Evolutionary conservation across 2,888 invertebrate genomes (phyloP).

Genomic region (Acleris laterana): DNA sequence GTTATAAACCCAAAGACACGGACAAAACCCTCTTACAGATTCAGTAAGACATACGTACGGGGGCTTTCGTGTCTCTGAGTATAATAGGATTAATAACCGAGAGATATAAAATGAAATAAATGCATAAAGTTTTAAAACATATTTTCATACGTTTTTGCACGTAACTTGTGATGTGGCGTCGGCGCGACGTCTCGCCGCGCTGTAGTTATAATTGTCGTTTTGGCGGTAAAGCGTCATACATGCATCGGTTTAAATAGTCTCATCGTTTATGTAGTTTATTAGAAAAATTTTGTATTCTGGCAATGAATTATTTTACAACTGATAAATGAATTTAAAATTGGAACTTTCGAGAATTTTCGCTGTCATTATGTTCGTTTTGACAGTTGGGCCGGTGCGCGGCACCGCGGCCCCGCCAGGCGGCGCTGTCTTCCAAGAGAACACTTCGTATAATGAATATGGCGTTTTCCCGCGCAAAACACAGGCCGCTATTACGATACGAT

Average conservation of each 20-base stretch:
- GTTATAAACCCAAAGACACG: slow-evolving; percentile 56
- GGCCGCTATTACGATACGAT: slow-evolving; percentile 59
- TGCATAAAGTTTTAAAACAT: slow-evolving; percentile 77
- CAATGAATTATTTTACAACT: slow-evolving; percentile 34
- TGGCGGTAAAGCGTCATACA: slow-evolving; percentile 57
- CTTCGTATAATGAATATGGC: slow-evolving; percentile 46
- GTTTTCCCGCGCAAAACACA: slow-evolving; percentile 54
- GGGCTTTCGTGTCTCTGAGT: slow-evolving; percentile 31
- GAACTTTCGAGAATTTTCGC: slow-evolving; percentile 1
- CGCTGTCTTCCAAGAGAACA: slow-evolving; percentile 35
- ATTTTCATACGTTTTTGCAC: slow-evolving; percentile 85
- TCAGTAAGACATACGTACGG: neutral
- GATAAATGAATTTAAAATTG: slow-evolving; percentile 15
- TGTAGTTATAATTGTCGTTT: slow-evolving; percentile 60
- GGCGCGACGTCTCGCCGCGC: slow-evolving; percentile 53
- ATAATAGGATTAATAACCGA: slow-evolving; percentile 68
- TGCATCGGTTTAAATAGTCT: slow-evolving; percentile 38
- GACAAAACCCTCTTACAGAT: neutral
- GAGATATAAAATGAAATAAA: slow-evolving; percentile 72
- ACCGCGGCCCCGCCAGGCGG: neutral
- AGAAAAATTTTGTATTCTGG: slow-evolving; percentile 11
- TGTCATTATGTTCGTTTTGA: slow-evolving; percentile 15
- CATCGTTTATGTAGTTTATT: slow-evolving; percentile 17
- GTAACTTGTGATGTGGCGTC: slow-evolving; percentile 65
- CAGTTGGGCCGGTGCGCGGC: slow-evolving; percentile 7